Percentiles rank a stretch among this genome's conserved stretches.
Evolutionary conservation across 1,140 invertebrate genomes (phyloP).

Genomic region (Polypedilum vanderplanki): DNA sequence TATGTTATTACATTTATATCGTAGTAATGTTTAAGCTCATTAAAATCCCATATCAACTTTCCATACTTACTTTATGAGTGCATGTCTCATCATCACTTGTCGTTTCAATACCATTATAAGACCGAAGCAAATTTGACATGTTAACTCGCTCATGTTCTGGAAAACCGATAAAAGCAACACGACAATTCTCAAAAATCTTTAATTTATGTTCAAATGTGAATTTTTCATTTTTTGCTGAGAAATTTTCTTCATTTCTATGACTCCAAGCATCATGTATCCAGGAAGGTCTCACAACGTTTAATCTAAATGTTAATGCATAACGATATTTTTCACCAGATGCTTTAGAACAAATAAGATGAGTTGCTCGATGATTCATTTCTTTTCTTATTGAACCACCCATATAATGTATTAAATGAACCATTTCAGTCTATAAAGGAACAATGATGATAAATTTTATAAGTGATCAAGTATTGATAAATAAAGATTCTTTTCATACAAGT

Average conservation of each 20-base stretch:
- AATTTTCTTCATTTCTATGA: slow-evolving; percentile 58
- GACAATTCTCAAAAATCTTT: slow-evolving; percentile 80
- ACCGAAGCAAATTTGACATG: slow-evolving; percentile 79
- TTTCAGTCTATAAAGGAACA: slow-evolving; percentile 56
- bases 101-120: slow-evolving; percentile 74
- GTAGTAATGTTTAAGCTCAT: neutral
- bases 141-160: slow-evolving; percentile 78
- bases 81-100: slow-evolving; percentile 70
- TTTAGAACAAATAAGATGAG: slow-evolving; percentile 84
- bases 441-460: neutral
- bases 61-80: slow-evolving; percentile 80
- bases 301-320: slow-evolving; percentile 78
- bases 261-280: slow-evolving; percentile 88
- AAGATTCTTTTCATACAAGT: slow-evolving; percentile 44
- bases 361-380: slow-evolving; percentile 78
- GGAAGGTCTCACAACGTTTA: slow-evolving; percentile 77
- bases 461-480: neutral
- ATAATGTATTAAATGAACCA: slow-evolving; percentile 80
- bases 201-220: slow-evolving; percentile 67
- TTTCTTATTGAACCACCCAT: slow-evolving; percentile 92
- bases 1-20: neutral
- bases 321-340: slow-evolving; percentile 78
- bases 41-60: neutral
- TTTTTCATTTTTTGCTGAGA: slow-evolving; percentile 58
- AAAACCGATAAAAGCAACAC: slow-evolving; percentile 84